Evolutionary conservation across 2,113 vertebrate genomes (phyloP).

Genomic region (Tachuris rubrigastra): DNA sequence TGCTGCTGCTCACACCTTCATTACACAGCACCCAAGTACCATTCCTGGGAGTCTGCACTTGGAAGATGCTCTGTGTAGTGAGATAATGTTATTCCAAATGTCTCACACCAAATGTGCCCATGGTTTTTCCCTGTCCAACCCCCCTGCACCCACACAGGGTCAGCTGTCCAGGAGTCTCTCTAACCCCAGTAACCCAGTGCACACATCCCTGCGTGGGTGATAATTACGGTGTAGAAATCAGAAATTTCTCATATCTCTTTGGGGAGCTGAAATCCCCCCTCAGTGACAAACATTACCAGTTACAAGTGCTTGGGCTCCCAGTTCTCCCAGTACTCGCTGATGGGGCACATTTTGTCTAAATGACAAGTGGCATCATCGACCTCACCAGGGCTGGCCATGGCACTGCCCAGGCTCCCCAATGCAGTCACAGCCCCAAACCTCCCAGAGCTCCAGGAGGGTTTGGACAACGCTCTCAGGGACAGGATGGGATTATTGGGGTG

Average conservation of each 20-base stretch:
- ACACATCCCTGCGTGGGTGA: not conserved
- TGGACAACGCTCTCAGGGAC: not conserved
- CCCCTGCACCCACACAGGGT: accelerated
- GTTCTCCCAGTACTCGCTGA: not conserved
- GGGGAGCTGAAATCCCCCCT: not conserved
- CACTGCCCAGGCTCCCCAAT: not conserved
- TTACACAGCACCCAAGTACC: not conserved
- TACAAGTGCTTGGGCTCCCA: not conserved
- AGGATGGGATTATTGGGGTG: not conserved
- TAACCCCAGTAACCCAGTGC: not conserved
- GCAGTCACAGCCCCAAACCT: not conserved
- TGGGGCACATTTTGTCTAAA: not conserved
- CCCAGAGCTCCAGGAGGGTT: not conserved
- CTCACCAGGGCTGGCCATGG: not conserved
- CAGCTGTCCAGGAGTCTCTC: not conserved
- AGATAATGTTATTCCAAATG: not conserved
- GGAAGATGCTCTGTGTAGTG: not conserved
- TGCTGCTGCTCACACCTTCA: constrained; percentile 10
- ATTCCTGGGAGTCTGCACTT: not conserved
- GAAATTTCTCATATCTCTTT: not conserved
- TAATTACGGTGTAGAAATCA: not conserved
- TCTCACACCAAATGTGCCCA: accelerated
- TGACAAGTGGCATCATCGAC: not conserved
- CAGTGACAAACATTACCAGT: not conserved
- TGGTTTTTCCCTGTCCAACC: not conserved